Evolutionary conservation across 2,888 invertebrate genomes (phyloP).

Genomic region (Hirtodrosophila trivittata): DNA sequence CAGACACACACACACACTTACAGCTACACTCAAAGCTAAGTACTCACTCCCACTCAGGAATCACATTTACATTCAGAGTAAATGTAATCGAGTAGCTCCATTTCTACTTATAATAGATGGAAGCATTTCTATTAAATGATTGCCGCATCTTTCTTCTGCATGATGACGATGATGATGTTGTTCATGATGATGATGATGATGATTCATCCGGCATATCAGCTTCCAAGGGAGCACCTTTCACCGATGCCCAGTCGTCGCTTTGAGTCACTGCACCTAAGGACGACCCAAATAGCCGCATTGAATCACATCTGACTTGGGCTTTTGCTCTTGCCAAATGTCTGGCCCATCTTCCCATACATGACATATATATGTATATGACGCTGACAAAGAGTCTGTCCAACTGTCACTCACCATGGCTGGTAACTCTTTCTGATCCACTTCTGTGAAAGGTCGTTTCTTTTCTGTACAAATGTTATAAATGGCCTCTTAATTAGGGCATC

Average conservation of each 20-base stretch:
- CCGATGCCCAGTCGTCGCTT: background rate
- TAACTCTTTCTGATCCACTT: slow-evolving; percentile 10
- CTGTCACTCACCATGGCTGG: slow-evolving; percentile 10
- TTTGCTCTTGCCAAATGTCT: background rate
- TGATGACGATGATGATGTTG: background rate
- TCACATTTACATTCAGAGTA: slow-evolving; percentile 14
- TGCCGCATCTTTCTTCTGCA: slow-evolving; percentile 7
- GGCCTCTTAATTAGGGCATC: slow-evolving; percentile 47
- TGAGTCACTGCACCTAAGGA: slow-evolving; percentile 40
- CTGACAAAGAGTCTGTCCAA: slow-evolving; percentile 25
- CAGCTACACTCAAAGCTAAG: slow-evolving; percentile 1
- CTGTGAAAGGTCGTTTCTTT: background rate
- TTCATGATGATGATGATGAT: slow-evolving; percentile 1
- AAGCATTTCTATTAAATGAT: slow-evolving; percentile 13
- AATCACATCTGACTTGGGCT: slow-evolving; percentile 34
- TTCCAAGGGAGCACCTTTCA: slow-evolving; percentile 23
- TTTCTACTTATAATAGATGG: slow-evolving; percentile 21
- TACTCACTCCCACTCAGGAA: background rate
- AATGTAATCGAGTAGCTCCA: slow-evolving; percentile 42
- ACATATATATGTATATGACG: background rate
- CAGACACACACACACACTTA: slow-evolving; percentile 2
- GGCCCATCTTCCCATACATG: background rate
- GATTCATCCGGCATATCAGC: slow-evolving; percentile 39
- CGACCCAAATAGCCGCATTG: slow-evolving; percentile 48
- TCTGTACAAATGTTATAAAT: slow-evolving; percentile 20